Base-by-base conservation (phyloP, 1,140 invertebrate species). In the Leptinotarsa texana region DNA sequence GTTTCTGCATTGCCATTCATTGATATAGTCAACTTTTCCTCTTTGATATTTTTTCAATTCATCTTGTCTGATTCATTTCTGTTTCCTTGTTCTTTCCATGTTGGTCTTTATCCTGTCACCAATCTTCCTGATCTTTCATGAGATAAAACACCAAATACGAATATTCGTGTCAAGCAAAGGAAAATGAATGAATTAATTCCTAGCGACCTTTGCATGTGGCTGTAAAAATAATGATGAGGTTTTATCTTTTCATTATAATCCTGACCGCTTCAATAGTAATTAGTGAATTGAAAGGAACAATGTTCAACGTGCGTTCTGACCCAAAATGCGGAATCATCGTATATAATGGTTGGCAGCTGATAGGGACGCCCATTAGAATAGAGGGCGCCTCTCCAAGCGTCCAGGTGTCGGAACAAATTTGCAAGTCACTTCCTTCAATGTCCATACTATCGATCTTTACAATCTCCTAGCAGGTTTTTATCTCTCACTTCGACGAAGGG, bases 311-410 rank as follows among this genome's bases (percentile, higher is more conserved):
- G 51, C 15, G 51, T 57, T 57, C 15, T 80, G 77, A 67, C 72
- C 73, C 74, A 78, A 80, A 80, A 80, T 75, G 79, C 76, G 78
- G 75, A 77, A 79, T 80, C 79, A 80, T 80, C 79, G 75, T 78
- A 79, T 80, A 79, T 80, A 80, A 80, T 80, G 79, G 79, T 62
- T 51, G 75, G 78, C 79, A 80, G 79, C 79, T 80, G 79, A 79
- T 75, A 70, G 74, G 69, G 69, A 75, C 74, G 78, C 77, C 74
- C 74, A 80, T 77, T 79, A 77, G 74, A 77, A 74, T 77, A 76
- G 22, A 75, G 69, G 69, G 47, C 63, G 77, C 73, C 51, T 15
- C 51, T 15, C n/a, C 4, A 57, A 15, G 51, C 70, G 75, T 79
- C 77, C 79, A 80, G 79, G 79, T 80, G 79, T 78, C 77, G 72